Evolutionary conservation across 1,140 invertebrate genomes (phyloP), one percentile per base, ranked within the genome.

Genomic region (Maconellicoccus hirsutus): DNA sequence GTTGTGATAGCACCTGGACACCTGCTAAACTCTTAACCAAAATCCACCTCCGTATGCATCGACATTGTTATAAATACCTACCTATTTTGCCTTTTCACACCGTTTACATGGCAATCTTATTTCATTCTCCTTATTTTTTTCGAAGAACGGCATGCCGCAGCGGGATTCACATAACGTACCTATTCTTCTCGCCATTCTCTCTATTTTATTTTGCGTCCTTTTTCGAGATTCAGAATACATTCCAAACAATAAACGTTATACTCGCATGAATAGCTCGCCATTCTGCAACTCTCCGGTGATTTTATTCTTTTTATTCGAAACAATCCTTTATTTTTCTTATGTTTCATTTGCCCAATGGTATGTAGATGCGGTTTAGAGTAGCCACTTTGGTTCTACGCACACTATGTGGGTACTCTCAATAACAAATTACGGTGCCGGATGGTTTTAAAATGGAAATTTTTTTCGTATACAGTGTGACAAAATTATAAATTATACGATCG

Each of bases 81-180:
- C n/a, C 42, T 52, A 52, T 52, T 52, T 52, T 52, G 42, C 42
- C 16, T 52, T 52, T 52, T 52, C 42, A 52, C 42, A 52, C 42
- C 42, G 42, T 52, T 52, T 52, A 52, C 42, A 52, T 52, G 42
- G 42, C 42, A 52, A 52, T 52, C 42, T 52, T 52, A 16, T 52
- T 52, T 52, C 42, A 52, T 52, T 52, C 42, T 52, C 6, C n/a
- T 52, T 52, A 6, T 33, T 3, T 33, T 33, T 52, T 52, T 52
- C 42, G 42, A 52, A 52, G 42, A 52, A 52, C 42, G n/a, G 42
- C 42, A 16, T 19, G 42, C 42, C 42, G n/a, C 42, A 52, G 42
- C 42, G n/a, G 42, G 42, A 52, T 52, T 52, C 42, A 52, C 42
- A 33, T 33, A 33, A 8, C n/a, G 42, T 52, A 52, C 42, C 42